phyloP scores from a whole-genome alignment of 2,888 invertebrate genomes.

The Osedax frankpressi region DNA sequence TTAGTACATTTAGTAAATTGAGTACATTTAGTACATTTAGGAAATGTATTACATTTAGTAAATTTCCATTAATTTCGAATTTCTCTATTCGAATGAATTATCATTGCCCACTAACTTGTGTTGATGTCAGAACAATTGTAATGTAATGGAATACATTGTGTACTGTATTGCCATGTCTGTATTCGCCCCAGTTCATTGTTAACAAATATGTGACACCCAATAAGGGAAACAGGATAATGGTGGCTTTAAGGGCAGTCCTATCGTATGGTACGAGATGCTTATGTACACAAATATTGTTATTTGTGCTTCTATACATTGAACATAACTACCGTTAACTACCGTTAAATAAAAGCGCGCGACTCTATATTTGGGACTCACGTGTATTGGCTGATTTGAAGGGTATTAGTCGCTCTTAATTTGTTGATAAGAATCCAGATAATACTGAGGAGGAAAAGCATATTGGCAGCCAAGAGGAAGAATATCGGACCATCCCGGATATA shows the following conservation, averaged over 20 bases:
- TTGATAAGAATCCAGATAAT: slow-evolving; percentile 71
- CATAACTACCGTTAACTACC: too few species aligned
- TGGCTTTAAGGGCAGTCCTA: slow-evolving; percentile 56
- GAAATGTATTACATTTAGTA: too few species aligned
- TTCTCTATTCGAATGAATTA: too few species aligned
- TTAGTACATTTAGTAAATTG: too few species aligned
- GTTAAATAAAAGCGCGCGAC: too few species aligned
- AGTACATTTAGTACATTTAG: too few species aligned
- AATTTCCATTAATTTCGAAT: too few species aligned
- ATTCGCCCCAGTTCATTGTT: slow-evolving; percentile 55
- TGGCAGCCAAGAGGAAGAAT: slow-evolving; percentile 23
- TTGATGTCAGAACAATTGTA: slow-evolving; percentile 70
- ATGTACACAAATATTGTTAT: too few species aligned
- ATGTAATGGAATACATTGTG: slow-evolving; percentile 62
- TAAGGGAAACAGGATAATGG: slow-evolving; percentile 84
- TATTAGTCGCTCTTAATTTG: slow-evolving; percentile 77
- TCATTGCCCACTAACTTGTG: slow-evolving; percentile 63
- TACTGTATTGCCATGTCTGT: slow-evolving; percentile 39
- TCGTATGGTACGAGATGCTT: slow-evolving; percentile 7
- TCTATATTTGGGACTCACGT: too few species aligned
- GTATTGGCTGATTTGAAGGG: slow-evolving; percentile 70
- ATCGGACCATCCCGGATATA: neutral
- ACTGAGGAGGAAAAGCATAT: slow-evolving; percentile 43
- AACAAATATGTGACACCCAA: slow-evolving; percentile 81
- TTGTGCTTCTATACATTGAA: too few species aligned